Percentiles rank a stretch among this genome's conserved stretches.
phyloP scores from a whole-genome alignment of 2,888 invertebrate genomes.

The Apoda limacodes region DNA sequence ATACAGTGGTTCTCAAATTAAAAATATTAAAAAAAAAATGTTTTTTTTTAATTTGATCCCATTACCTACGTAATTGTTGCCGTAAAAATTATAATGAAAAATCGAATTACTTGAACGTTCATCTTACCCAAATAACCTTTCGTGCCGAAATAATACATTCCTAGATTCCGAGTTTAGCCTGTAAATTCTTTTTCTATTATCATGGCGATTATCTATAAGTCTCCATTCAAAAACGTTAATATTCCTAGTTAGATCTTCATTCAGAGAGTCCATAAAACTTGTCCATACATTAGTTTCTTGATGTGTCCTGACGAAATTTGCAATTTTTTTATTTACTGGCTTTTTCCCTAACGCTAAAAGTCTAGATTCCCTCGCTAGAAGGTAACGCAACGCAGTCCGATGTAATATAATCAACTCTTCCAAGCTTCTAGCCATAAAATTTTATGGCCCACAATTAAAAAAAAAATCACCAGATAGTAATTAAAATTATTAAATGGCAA shows the following conservation, averaged over 20 bases:
- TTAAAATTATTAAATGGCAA: constrained; percentile 7
- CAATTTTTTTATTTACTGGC: constrained; percentile 49
- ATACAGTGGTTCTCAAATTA: too few species aligned
- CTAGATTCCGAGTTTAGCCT: constrained; percentile 30
- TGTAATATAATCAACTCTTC: constrained; percentile 48
- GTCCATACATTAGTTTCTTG: constrained; percentile 37
- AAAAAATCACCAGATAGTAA: constrained; percentile 6
- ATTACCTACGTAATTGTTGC: too few species aligned
- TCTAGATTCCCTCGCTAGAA: constrained; percentile 43
- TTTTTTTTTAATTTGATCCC: too few species aligned
- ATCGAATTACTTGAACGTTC: too few species aligned
- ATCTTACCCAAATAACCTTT: constrained; percentile 26
- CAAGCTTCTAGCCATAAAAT: constrained; percentile 45
- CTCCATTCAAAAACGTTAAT: constrained; percentile 41
- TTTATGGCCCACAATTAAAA: constrained; percentile 1
- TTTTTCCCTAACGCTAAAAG: constrained; percentile 41
- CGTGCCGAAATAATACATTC: constrained; percentile 25
- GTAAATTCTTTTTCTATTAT: constrained; percentile 19
- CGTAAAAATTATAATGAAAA: too few species aligned
- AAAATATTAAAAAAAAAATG: too few species aligned
- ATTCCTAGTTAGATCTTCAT: constrained; percentile 49
- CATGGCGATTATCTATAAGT: constrained; percentile 18
- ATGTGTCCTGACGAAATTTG: constrained; percentile 37
- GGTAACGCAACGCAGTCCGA: constrained; percentile 37
- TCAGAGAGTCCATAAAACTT: constrained; percentile 39